Conservation (phyloP, 2,113 vertebrate genomes). For the Arvicanthis niloticus region DNA sequence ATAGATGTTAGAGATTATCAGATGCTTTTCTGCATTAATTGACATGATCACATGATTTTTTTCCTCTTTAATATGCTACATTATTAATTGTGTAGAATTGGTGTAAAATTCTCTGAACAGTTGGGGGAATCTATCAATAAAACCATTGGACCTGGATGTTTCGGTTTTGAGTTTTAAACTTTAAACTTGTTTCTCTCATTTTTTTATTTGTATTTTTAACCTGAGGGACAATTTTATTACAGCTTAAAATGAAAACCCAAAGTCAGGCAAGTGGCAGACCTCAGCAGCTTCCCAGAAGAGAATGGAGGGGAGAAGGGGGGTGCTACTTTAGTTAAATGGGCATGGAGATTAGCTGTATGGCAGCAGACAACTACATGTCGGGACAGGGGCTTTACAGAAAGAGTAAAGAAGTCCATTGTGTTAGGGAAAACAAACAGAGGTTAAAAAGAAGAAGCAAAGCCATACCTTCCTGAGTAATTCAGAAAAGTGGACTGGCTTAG, state of each 20-base stretch:
- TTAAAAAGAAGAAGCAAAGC: neutral
- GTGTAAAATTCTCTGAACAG: conserved; percentile 17
- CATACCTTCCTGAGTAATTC: neutral
- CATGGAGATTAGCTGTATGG: neutral
- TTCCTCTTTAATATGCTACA: conserved; percentile 51
- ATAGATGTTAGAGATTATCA: neutral
- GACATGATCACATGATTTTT: conserved; percentile 4
- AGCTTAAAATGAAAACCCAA: neutral
- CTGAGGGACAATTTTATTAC: neutral
- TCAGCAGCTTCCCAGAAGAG: neutral
- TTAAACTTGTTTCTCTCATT: conserved; percentile 6
- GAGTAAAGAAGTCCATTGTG: neutral
- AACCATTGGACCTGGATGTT: conserved; percentile 26
- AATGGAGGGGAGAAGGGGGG: neutral
- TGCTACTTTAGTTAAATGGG: neutral
- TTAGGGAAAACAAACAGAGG: neutral
- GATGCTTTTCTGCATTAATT: conserved; percentile 45
- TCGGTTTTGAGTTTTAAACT: conserved; percentile 39
- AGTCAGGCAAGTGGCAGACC: neutral
- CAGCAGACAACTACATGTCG: neutral
- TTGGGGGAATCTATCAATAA: conserved; percentile 23
- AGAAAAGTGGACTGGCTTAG: neutral
- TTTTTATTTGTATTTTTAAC: neutral
- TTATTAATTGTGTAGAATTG: neutral
- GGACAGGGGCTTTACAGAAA: neutral